Percentiles rank a stretch among this genome's conserved stretches.
Evolutionary conservation across 2,113 vertebrate species (phyloP).

Genomic region (Rafetus swinhoei): DNA sequence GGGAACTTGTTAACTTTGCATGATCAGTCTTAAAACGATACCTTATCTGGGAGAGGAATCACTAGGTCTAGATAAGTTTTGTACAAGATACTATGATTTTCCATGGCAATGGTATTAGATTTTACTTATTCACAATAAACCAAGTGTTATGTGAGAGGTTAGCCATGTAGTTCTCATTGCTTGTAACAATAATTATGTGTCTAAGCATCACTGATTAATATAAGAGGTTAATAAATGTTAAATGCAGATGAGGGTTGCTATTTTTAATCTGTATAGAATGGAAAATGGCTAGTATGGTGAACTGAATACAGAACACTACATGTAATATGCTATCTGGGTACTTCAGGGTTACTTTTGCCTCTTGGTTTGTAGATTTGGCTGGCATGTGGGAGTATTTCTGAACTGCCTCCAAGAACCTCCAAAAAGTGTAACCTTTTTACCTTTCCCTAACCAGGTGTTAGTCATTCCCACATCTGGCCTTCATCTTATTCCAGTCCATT

Average conservation of each 20-base stretch:
- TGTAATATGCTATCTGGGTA: neutral
- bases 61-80: neutral
- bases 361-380: neutral
- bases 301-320: neutral
- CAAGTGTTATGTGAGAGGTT: neutral
- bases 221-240: neutral
- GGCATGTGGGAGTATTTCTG: neutral
- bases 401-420: neutral
- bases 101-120: neutral
- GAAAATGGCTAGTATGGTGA: neutral
- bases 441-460: neutral
- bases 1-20: neutral
- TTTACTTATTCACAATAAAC: neutral
- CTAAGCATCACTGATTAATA: neutral
- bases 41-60: neutral
- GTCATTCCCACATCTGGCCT: conserved; percentile 48
- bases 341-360: neutral
- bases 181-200: neutral
- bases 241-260: neutral
- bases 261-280: neutral
- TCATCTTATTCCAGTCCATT: conserved; percentile 31
- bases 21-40: neutral
- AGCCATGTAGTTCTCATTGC: neutral
- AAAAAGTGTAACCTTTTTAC: neutral
- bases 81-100: neutral